These are phyloP conservation scores for Odontamblyopus rebecca DNA, from an alignment of 2,797 vertebrate genomes.

Conservation along the genomic window DNA sequence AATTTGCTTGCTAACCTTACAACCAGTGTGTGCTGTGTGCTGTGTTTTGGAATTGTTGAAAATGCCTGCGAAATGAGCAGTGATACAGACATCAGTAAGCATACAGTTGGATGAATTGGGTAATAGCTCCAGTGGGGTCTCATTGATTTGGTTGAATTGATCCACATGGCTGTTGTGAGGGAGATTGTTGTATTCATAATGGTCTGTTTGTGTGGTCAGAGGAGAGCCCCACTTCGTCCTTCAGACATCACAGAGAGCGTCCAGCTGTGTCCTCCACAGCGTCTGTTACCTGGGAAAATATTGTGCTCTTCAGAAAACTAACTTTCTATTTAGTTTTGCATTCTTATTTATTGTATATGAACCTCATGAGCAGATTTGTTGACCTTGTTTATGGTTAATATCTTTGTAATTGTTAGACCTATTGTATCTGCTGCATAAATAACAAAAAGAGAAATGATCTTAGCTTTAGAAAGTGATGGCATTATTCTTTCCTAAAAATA, in stretches of 20 bases:
- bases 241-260: neutral
- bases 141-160: neutral
- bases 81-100: slow-evolving; percentile 2
- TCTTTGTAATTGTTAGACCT: too few relatives aligned
- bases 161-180: neutral
- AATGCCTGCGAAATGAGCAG: neutral
- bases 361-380: too few relatives aligned
- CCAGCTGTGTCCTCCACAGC: neutral
- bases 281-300: neutral
- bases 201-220: neutral
- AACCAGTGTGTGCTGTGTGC: too few relatives aligned
- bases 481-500: too few relatives aligned
- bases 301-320: neutral
- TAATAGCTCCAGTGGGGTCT: neutral
- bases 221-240: neutral
- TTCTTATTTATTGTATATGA: neutral
- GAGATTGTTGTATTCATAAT: neutral
- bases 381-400: too few relatives aligned
- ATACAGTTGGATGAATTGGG: neutral
- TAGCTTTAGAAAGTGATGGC: too few relatives aligned
- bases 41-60: neutral
- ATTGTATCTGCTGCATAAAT: too few relatives aligned
- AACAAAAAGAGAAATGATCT: too few relatives aligned
- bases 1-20: neutral
- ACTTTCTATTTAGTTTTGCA: neutral